Evolutionary conservation across 2,888 invertebrate species (phyloP).

Genomic region (Pyrgus malvae): DNA sequence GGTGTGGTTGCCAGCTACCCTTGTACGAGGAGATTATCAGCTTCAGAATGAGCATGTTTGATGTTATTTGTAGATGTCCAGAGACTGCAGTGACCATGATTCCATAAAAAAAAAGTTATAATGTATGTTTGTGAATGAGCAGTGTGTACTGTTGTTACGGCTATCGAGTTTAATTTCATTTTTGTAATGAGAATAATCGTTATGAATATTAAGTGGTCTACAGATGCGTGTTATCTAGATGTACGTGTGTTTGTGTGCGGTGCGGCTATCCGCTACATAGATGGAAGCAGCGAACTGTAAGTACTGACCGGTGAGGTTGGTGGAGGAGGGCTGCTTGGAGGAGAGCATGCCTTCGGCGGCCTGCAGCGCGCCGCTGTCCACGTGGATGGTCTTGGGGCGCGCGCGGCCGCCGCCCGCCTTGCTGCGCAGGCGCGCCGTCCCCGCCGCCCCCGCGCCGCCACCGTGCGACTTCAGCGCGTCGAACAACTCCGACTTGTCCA

Average conservation of each 20-base stretch:
- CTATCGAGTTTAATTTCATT: no score
- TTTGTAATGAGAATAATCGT: no score
- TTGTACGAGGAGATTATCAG: no score
- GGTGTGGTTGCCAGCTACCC: no score
- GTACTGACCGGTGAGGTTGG: conserved; percentile 89
- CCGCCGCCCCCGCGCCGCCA: conserved; percentile 35
- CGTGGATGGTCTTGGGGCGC: conserved; percentile 94
- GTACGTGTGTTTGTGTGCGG: background rate
- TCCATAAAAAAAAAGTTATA: no score
- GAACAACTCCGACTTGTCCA: conserved; percentile 84
- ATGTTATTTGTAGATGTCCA: no score
- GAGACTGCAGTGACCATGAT: no score
- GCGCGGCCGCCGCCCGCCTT: conserved; percentile 84
- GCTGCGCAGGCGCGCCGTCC: conserved; percentile 50
- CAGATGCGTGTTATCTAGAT: background rate
- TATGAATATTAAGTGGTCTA: no score
- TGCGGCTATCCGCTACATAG: background rate
- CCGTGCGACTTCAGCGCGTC: conserved; percentile 52
- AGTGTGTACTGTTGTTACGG: no score
- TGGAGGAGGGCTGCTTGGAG: conserved; percentile 90
- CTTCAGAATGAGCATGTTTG: no score
- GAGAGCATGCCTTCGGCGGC: conserved; percentile 89
- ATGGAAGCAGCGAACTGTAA: no score
- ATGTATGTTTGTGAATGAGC: no score
- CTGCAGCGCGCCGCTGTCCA: conserved; percentile 90